Percentiles rank a stretch among this genome's conserved stretches.
phyloP scores from a whole-genome alignment of 2,888 invertebrate genomes.

The Drosophila birchii region DNA sequence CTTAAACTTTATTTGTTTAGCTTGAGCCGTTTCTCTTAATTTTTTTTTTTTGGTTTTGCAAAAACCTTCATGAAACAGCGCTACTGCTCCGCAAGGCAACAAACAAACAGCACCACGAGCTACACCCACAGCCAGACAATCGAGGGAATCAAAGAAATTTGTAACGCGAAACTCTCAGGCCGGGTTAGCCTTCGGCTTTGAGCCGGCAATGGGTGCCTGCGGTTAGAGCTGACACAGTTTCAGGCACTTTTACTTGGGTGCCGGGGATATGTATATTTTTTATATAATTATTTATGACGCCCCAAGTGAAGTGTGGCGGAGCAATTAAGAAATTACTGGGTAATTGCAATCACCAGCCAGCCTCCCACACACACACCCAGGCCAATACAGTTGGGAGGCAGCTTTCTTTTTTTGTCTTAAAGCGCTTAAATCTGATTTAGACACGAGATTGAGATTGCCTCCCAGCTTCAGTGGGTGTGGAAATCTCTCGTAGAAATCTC shows the following conservation, averaged over 20 bases:
- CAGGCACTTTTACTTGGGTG: slow-evolving; percentile 43
- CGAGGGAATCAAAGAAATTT: slow-evolving; percentile 58
- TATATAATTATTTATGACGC: slow-evolving; percentile 29
- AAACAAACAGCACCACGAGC: slow-evolving; percentile 25
- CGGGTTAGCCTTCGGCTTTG: slow-evolving; percentile 56
- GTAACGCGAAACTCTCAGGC: slow-evolving; percentile 23
- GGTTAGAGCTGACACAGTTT: slow-evolving; percentile 68
- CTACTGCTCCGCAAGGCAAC: slow-evolving; percentile 25
- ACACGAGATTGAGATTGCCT: neutral
- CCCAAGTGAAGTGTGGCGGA: slow-evolving; percentile 34
- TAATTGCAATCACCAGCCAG: slow-evolving; percentile 34
- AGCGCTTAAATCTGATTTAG: neutral
- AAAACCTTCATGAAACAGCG: slow-evolving; percentile 60
- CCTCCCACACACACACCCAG: slow-evolving; percentile 29
- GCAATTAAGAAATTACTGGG: slow-evolving; percentile 42
- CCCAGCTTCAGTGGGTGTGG: neutral
- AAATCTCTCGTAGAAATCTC: neutral
- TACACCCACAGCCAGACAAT: slow-evolving; percentile 66
- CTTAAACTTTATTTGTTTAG: slow-evolving; percentile 49
- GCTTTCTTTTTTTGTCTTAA: slow-evolving; percentile 42
- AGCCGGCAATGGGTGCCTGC: slow-evolving; percentile 57
- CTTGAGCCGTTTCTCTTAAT: slow-evolving; percentile 28
- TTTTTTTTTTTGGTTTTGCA: slow-evolving; percentile 30
- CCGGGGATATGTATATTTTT: slow-evolving; percentile 9
- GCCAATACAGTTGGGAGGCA: slow-evolving; percentile 6